Evolutionary conservation across 1,140 invertebrate genomes (phyloP), one percentile per base, ranked within the genome.

Genomic region (Zaprionus ghesquierei): DNA sequence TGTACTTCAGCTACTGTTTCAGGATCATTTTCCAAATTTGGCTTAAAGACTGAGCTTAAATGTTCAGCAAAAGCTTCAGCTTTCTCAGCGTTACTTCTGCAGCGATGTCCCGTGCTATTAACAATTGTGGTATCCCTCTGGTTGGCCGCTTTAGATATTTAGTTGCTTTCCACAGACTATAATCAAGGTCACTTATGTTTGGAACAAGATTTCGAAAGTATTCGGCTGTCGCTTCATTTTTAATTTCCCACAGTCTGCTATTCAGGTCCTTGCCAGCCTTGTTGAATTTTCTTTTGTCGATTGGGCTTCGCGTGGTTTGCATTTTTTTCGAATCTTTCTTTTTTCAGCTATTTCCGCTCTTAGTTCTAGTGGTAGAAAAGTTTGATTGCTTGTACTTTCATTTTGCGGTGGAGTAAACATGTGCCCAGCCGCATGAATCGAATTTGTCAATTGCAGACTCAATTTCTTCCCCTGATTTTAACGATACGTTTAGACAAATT

Each of bases 341-440:
- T 66, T 35, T 23, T 64, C 22, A 41, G 44, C 38, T 31, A 62
- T 66, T 61, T 75, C 71, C 9, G 65, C 3, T 27, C 44, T 10
- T 20, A 53, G 3, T 49, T 50, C 23, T 25, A 25, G 25, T 25
- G n/a, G 46, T 31, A 18, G 23, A 25, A 29, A 31, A 46, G 46
- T 51, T 33, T 33, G 29, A 33, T 51, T 38, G 10, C 25, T 25
- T 25, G 25, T 25, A 5, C 25, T 25, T 25, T 25, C 5, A 23
- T 54, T 54, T 29, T 25, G 29, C 29, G 27, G 51, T 54, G 27
- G 25, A 23, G 5, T 4, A 15, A 12, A 27, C 25, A 22, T 31
- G 29, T n/a, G 27, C 38, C 38, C 46, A 15, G 79, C 69, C 50
- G 63, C 53, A 58, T 85, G 71, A 46, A 77, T 63, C 20, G 31